Percentiles rank a stretch among this genome's conserved stretches.
These are phyloP conservation scores for Heteronetta atricapilla DNA, from an alignment of 2,113 vertebrate genomes.

Conservation along the genomic window DNA sequence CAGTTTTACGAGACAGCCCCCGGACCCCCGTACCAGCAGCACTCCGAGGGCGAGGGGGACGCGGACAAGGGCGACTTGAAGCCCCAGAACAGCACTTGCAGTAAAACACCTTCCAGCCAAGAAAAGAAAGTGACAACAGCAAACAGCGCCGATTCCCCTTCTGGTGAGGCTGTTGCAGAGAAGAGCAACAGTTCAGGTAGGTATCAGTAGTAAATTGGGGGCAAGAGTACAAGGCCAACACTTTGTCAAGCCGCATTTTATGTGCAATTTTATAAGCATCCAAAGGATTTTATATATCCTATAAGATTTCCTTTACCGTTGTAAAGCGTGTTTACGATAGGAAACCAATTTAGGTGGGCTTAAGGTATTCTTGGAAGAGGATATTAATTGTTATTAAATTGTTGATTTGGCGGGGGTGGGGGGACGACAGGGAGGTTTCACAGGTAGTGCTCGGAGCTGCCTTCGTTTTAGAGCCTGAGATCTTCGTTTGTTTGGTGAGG, in stretches of 20 bases:
- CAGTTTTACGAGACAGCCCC: slow-evolving; percentile 91
- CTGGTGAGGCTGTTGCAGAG: slow-evolving; percentile 88
- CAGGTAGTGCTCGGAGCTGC: slow-evolving; percentile 27
- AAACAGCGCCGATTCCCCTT: slow-evolving; percentile 83
- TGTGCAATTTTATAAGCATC: slow-evolving; percentile 97
- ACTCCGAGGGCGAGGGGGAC: slow-evolving; percentile 71
- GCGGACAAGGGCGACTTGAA: slow-evolving; percentile 84
- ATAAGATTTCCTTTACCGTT: slow-evolving; percentile 92
- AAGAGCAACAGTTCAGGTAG: slow-evolving; percentile 91
- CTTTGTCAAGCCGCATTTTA: slow-evolving; percentile 87
- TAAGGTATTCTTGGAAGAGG: slow-evolving; percentile 78
- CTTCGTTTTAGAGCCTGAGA: slow-evolving; percentile 1
- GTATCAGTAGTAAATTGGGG: slow-evolving; percentile 72
- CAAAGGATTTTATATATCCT: slow-evolving; percentile 97
- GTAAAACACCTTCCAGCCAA: slow-evolving; percentile 80
- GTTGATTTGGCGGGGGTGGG: slow-evolving; percentile 11
- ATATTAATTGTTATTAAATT: slow-evolving; percentile 70
- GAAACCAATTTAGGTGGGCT: slow-evolving; percentile 87
- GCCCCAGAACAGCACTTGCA: slow-evolving; percentile 73
- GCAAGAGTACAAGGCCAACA: slow-evolving; percentile 78
- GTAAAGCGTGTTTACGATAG: slow-evolving; percentile 97
- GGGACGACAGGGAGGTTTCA: slow-evolving; percentile 1
- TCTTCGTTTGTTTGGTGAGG: slow-evolving; percentile 53
- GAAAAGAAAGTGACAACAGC: slow-evolving; percentile 82
- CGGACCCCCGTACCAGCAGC: slow-evolving; percentile 72